Evolutionary conservation across 2,888 invertebrate genomes (phyloP).

Genomic region (Macaria liturata): DNA sequence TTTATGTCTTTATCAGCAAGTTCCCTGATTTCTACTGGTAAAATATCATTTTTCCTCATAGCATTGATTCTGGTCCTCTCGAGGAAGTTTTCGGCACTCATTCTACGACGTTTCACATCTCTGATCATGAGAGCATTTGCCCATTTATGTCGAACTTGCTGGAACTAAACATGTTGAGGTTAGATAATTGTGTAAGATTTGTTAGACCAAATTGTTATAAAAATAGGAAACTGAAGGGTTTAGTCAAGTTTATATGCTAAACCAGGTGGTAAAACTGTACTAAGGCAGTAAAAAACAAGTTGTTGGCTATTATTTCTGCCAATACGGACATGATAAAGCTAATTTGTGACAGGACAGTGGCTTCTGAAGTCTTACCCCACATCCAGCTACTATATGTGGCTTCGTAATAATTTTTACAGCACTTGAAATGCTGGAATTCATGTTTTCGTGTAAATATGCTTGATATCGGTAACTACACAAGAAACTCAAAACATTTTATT

Average conservation of each 20-base stretch:
- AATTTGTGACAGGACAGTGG: too few relatives aligned
- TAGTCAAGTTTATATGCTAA: not conserved
- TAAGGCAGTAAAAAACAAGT: too few relatives aligned
- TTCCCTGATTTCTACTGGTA: slow-evolving; percentile 92
- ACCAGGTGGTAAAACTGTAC: too few relatives aligned
- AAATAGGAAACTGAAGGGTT: too few relatives aligned
- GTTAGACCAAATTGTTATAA: too few relatives aligned
- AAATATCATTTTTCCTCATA: slow-evolving; percentile 91
- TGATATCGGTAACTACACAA: too few relatives aligned
- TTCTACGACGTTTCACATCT: slow-evolving; percentile 92
- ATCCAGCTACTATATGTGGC: slow-evolving; percentile 62
- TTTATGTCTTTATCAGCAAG: slow-evolving; percentile 89
- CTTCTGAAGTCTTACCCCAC: slow-evolving; percentile 47
- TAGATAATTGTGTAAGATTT: not conserved
- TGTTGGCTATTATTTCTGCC: too few relatives aligned
- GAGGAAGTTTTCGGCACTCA: slow-evolving; percentile 88
- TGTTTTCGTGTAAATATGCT: slow-evolving; percentile 30
- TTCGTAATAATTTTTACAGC: slow-evolving; percentile 67
- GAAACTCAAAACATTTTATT: too few relatives aligned
- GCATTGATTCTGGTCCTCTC: slow-evolving; percentile 92
- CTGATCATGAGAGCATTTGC: slow-evolving; percentile 92
- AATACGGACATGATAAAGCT: too few relatives aligned
- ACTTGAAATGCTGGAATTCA: slow-evolving; percentile 64
- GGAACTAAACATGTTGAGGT: slow-evolving; percentile 74
- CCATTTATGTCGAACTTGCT: slow-evolving; percentile 90